Percentiles rank a stretch among this genome's conserved stretches.
Conservation (phyloP, 2,888 invertebrate species). For the Cylloceria caligata region DNA sequence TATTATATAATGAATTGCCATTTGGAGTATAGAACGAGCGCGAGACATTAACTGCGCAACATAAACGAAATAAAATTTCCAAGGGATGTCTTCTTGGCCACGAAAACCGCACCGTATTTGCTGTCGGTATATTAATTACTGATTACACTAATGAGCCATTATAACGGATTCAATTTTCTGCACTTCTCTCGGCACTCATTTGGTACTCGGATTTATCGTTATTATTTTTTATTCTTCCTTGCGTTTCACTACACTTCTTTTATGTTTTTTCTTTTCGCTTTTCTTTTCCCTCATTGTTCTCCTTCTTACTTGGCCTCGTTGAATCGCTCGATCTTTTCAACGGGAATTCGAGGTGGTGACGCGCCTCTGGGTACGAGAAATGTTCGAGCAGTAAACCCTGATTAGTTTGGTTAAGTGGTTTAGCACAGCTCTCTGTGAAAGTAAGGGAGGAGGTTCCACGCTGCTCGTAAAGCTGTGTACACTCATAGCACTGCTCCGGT, state of each 20-base stretch:
- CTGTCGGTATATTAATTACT: constrained; percentile 54
- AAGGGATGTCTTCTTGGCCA: constrained; percentile 31
- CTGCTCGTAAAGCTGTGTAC: constrained; percentile 64
- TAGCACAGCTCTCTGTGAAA: constrained; percentile 70
- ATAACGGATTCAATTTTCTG: constrained; percentile 56
- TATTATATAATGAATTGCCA: not conserved
- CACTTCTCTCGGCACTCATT: constrained; percentile 1
- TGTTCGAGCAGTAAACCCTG: constrained; percentile 73
- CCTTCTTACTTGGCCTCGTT: constrained; percentile 36
- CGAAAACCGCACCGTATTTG: constrained; percentile 17
- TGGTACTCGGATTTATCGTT: constrained; percentile 19
- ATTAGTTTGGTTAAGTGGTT: constrained; percentile 77
- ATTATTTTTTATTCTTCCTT: constrained; percentile 19
- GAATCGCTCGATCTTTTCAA: constrained; percentile 50
- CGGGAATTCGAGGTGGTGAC: constrained; percentile 54
- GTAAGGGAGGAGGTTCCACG: constrained; percentile 13
- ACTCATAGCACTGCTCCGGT: constrained; percentile 44
- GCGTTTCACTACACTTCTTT: constrained; percentile 32
- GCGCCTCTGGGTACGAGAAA: constrained; percentile 57
- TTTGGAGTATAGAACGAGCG: constrained; percentile 17
- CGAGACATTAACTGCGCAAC: constrained; percentile 20
- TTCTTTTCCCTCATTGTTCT: constrained; percentile 12
- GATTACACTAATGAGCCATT: constrained; percentile 53
- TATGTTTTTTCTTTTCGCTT: constrained; percentile 37
- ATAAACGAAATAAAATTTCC: constrained; percentile 25